Percentiles rank a stretch among this genome's conserved stretches.
Evolutionary conservation across 2,888 invertebrate species (phyloP).

Genomic region (Sarcophaga subvicina): DNA sequence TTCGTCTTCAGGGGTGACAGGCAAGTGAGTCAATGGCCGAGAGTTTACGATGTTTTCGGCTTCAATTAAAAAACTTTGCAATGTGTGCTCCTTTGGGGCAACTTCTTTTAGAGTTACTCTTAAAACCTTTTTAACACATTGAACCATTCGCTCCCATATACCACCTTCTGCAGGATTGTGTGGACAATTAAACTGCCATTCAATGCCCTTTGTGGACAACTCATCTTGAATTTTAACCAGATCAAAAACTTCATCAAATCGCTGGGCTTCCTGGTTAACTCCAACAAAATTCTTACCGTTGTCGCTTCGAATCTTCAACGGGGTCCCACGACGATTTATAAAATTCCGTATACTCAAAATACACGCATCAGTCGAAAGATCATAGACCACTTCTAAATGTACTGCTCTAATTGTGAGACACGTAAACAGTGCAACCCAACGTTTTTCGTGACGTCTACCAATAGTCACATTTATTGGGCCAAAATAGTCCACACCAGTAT

Average conservation of each 20-base stretch:
- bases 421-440: conserved; percentile 59
- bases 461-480: conserved; percentile 67
- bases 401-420: background rate
- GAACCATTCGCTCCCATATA: conserved; percentile 27
- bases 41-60: too few relatives aligned
- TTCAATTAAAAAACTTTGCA: background rate
- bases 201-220: conserved; percentile 13
- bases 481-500: conserved; percentile 70
- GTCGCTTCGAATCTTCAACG: conserved; percentile 19
- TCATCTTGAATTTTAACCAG: conserved; percentile 7
- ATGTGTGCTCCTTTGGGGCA: conserved; percentile 1
- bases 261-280: conserved; percentile 1
- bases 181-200: conserved; percentile 17
- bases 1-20: background rate
- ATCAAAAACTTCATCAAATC: conserved; percentile 14
- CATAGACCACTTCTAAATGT: conserved; percentile 16
- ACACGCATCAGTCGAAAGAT: conserved; percentile 31
- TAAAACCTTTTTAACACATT: conserved; percentile 30
- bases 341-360: conserved; percentile 26
- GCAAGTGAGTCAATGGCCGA: too few relatives aligned
- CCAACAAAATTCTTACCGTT: conserved; percentile 27
- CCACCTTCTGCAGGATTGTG: conserved; percentile 20
- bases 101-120: conserved; percentile 28
- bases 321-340: conserved; percentile 18
- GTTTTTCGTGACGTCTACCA: conserved; percentile 68